Percentiles rank a stretch among this genome's conserved stretches.
Conservation (phyloP, 2,888 invertebrate genomes). For the Phlogophora meticulosa region DNA sequence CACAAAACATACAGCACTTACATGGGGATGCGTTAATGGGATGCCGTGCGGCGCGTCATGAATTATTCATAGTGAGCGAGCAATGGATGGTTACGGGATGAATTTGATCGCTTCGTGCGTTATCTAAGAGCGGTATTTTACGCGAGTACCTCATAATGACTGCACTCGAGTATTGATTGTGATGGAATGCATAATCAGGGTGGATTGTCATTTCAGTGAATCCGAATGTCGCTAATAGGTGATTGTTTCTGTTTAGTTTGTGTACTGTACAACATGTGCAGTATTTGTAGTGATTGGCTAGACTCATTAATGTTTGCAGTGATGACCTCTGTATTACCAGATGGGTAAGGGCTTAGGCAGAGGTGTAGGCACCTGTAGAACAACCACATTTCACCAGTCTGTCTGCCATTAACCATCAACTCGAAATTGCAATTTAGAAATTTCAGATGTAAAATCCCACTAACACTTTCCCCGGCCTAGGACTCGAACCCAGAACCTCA, state of each 20-base stretch:
- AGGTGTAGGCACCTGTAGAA: too few relatives aligned
- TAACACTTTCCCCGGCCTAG: too few relatives aligned
- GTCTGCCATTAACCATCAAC: too few relatives aligned
- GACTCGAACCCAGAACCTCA: too few relatives aligned
- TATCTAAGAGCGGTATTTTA: slow-evolving; percentile 61
- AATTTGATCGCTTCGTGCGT: slow-evolving; percentile 57
- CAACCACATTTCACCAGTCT: too few relatives aligned
- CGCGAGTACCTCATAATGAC: slow-evolving; percentile 38
- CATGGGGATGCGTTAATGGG: slow-evolving; percentile 62
- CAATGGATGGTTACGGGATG: slow-evolving; percentile 58
- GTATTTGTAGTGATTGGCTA: neutral
- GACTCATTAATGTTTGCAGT: too few relatives aligned
- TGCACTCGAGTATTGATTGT: slow-evolving; percentile 41
- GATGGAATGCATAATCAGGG: slow-evolving; percentile 16
- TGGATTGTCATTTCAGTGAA: neutral
- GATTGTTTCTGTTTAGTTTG: neutral
- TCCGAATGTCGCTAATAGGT: neutral
- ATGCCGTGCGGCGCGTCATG: slow-evolving; percentile 41
- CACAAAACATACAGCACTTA: slow-evolving; percentile 51
- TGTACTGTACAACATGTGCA: neutral
- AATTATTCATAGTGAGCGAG: slow-evolving; percentile 62
- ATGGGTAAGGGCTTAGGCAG: too few relatives aligned
- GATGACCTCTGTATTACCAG: too few relatives aligned
- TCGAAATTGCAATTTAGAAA: too few relatives aligned
- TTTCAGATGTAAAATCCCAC: too few relatives aligned